Conservation (phyloP, 1,140 invertebrate species). For the Melipona quadrifasciata region DNA sequence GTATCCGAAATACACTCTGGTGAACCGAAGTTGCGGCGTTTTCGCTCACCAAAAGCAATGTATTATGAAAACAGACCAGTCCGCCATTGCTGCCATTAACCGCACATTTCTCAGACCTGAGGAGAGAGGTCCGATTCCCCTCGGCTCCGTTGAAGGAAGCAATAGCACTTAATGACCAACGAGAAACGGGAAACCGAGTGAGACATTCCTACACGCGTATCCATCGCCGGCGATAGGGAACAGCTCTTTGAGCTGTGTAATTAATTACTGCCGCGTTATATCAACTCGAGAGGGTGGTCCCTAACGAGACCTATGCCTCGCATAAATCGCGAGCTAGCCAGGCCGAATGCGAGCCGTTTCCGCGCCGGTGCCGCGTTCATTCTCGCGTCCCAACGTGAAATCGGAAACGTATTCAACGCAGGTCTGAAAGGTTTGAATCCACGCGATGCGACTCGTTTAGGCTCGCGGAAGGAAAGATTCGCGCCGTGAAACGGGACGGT, state of each 20-base stretch:
- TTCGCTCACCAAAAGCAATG: background rate
- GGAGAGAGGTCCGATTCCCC: background rate
- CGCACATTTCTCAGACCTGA: background rate
- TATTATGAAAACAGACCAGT: background rate
- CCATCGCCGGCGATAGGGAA: background rate
- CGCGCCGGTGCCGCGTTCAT: background rate
- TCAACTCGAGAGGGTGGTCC: background rate
- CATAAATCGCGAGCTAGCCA: background rate
- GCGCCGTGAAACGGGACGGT: background rate
- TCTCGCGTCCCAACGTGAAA: background rate
- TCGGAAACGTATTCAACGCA: background rate
- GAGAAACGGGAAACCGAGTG: background rate
- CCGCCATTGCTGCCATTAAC: background rate
- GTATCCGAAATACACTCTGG: background rate
- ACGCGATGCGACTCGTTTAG: background rate
- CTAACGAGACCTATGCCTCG: conserved; percentile 32
- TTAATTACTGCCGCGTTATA: conserved; percentile 48
- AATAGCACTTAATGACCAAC: conserved; percentile 16
- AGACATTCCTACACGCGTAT: background rate
- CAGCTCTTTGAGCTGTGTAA: conserved; percentile 38
- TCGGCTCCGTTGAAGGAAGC: background rate
- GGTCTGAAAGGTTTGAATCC: background rate
- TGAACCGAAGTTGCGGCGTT: background rate
- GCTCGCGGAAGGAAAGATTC: too few species aligned
- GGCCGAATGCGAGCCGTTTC: background rate